phyloP scores from a whole-genome alignment of 1,140 invertebrate genomes.

The Zaprionus lachaisei region DNA sequence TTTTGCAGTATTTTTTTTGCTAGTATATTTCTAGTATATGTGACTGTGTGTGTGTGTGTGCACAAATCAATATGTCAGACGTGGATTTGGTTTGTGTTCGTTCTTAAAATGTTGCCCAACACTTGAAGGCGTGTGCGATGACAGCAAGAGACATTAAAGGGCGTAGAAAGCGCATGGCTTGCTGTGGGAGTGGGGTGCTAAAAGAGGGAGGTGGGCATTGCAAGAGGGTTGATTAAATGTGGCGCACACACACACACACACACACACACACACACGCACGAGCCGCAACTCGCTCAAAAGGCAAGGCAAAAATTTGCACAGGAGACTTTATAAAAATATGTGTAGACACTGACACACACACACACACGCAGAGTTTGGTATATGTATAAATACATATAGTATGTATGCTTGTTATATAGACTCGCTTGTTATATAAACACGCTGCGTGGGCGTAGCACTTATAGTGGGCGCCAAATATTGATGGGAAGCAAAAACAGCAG shows the following conservation, averaged over 20 bases:
- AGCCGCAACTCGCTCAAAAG: constrained; percentile 16
- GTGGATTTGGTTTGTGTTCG: not conserved
- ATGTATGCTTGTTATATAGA: constrained; percentile 5
- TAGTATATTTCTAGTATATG: not conserved
- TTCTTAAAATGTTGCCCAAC: constrained; percentile 4
- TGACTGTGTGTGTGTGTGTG: not conserved
- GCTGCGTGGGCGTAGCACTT: constrained; percentile 35
- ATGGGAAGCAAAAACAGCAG: not conserved
- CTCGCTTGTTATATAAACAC: not conserved
- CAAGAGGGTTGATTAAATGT: too few relatives aligned
- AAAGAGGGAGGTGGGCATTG: not conserved
- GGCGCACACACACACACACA: too few relatives aligned
- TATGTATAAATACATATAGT: constrained; percentile 9
- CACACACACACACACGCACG: too few relatives aligned
- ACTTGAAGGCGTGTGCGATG: constrained; percentile 5
- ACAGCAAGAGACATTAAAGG: constrained; percentile 1
- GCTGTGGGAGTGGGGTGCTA: not conserved
- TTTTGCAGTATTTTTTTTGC: not conserved
- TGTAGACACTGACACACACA: constrained; percentile 2
- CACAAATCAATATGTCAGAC: constrained; percentile 29
- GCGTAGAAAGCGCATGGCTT: not conserved
- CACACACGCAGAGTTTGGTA: not conserved
- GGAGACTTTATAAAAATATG: constrained; percentile 30
- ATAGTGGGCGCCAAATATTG: constrained; percentile 29
- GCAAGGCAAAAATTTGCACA: constrained; percentile 21